These are phyloP conservation scores for Calameuta pallipes DNA, from an alignment of 2,888 invertebrate species.

Conservation along the genomic window DNA sequence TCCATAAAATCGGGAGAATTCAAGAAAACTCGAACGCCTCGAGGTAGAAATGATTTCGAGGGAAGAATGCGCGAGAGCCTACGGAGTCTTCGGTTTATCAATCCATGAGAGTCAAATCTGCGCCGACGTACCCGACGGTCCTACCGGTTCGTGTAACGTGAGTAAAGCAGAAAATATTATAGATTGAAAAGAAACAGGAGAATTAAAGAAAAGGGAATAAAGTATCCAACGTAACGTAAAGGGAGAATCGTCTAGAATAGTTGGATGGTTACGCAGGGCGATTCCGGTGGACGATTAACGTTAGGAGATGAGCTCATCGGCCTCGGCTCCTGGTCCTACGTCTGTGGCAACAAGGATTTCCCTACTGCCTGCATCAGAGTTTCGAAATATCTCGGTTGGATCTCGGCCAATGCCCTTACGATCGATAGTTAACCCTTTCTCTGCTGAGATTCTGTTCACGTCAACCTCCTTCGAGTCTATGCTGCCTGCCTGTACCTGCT, in stretches of 20 bases:
- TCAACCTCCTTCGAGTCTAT: no score
- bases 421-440: not conserved
- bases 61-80: slow-evolving; percentile 64
- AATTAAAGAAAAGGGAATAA: not conserved
- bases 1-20: not conserved
- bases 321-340: slow-evolving; percentile 52
- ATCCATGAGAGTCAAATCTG: slow-evolving; percentile 23
- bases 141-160: slow-evolving; percentile 23
- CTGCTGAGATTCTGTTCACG: no score
- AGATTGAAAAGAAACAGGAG: not conserved
- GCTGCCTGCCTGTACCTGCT: no score
- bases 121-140: slow-evolving; percentile 19
- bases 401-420: slow-evolving; percentile 19
- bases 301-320: slow-evolving; percentile 50
- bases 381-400: slow-evolving; percentile 42
- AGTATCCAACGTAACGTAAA: not conserved
- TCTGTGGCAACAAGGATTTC: slow-evolving; percentile 44
- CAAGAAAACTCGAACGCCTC: slow-evolving; percentile 63
- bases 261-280: slow-evolving; percentile 40
- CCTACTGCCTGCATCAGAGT: slow-evolving; percentile 55
- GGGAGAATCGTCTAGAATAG: not conserved
- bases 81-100: slow-evolving; percentile 26
- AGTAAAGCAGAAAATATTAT: slow-evolving; percentile 2
- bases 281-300: slow-evolving; percentile 56
- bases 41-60: slow-evolving; percentile 70